phyloP scores from a whole-genome alignment of 1,140 invertebrate genomes.

The Bombus impatiens region DNA sequence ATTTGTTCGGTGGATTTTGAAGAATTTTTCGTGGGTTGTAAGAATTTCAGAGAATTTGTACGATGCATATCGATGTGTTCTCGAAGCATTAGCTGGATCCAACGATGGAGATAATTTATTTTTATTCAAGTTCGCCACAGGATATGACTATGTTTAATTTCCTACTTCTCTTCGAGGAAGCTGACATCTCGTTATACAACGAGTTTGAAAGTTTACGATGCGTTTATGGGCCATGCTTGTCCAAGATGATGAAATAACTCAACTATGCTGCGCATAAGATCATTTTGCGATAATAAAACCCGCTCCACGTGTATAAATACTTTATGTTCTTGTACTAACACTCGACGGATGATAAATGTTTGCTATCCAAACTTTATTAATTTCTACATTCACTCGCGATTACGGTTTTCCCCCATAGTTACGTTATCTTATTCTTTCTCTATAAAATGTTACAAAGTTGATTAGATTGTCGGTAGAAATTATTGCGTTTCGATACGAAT shows the following conservation, averaged over 20 bases:
- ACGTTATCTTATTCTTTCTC: background rate
- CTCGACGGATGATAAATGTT: background rate
- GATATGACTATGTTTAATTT: background rate
- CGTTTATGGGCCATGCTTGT: background rate
- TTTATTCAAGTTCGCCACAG: background rate
- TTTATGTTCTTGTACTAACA: background rate
- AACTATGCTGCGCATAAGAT: background rate
- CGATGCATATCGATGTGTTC: background rate
- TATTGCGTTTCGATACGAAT: background rate
- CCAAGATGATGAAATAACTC: background rate
- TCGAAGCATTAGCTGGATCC: background rate
- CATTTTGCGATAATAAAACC: background rate
- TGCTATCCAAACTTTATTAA: background rate
- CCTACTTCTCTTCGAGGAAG: background rate
- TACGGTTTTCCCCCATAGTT: background rate
- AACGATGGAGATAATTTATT: background rate
- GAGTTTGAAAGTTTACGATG: constrained; percentile 16
- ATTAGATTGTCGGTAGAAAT: background rate
- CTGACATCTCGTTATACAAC: constrained; percentile 1
- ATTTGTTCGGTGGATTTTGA: no score
- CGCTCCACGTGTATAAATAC: background rate
- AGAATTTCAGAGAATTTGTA: background rate
- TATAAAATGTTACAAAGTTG: background rate
- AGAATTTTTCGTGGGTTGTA: background rate
- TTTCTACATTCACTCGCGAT: background rate